phyloP scores from a whole-genome alignment of 2,797 vertebrate species.

The Chanos chanos region DNA sequence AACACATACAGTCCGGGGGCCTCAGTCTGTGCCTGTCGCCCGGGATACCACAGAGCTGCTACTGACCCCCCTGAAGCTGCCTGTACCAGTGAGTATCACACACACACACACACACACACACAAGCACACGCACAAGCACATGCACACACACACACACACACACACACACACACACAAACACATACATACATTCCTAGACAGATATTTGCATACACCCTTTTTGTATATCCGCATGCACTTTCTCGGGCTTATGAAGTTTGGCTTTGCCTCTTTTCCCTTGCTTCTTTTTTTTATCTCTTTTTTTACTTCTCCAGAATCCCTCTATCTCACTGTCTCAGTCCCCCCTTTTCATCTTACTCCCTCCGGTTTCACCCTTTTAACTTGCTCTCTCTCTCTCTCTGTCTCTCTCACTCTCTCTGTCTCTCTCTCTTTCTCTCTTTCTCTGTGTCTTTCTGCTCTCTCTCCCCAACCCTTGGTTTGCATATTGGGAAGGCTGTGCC shows the following conservation, averaged over 20 bases:
- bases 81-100: constrained; percentile 33
- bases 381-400: background rate
- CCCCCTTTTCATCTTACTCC: background rate
- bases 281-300: background rate
- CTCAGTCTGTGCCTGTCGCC: constrained; percentile 26
- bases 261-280: background rate
- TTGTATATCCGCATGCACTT: too few relatives aligned
- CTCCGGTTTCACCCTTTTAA: background rate
- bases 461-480: too few relatives aligned
- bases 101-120: background rate
- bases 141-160: background rate
- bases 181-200: background rate
- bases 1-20: constrained; percentile 26
- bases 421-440: too few relatives aligned
- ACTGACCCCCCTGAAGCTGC: constrained; percentile 19
- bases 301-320: background rate
- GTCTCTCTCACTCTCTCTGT: background rate
- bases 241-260: background rate
- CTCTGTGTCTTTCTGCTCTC: too few relatives aligned
- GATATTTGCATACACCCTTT: background rate
- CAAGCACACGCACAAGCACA: background rate
- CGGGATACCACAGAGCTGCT: constrained; percentile 20
- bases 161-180: background rate
- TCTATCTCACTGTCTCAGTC: background rate
- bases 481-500: background rate